Evolutionary conservation across 2,888 invertebrate genomes (phyloP).

Genomic region (Pelosia muscerda): DNA sequence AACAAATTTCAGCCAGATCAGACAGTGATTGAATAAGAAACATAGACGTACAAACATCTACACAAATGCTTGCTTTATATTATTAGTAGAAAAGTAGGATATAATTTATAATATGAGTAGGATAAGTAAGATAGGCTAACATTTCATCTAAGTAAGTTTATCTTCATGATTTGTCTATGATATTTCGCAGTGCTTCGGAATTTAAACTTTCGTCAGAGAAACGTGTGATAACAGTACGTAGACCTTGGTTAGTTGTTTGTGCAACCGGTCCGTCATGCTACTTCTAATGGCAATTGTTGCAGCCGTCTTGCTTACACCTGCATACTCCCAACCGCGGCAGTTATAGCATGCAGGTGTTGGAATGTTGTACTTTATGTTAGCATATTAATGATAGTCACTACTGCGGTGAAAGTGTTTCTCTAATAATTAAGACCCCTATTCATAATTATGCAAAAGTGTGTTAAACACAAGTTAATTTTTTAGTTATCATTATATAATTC

Average conservation of each 20-base stretch:
- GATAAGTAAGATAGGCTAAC: background rate
- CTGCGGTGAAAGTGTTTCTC: background rate
- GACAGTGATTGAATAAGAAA: too few relatives aligned
- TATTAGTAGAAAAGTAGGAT: too few relatives aligned
- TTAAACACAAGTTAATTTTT: background rate
- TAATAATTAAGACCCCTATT: background rate
- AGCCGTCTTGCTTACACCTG: constrained; percentile 32
- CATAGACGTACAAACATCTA: too few relatives aligned
- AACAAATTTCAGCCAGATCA: too few relatives aligned
- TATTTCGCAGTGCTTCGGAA: constrained; percentile 21
- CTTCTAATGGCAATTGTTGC: constrained; percentile 27
- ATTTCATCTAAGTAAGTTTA: background rate
- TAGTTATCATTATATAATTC: too few relatives aligned
- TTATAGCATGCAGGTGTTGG: background rate
- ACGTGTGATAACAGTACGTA: constrained; percentile 55
- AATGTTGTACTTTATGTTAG: background rate
- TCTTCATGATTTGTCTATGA: constrained; percentile 5
- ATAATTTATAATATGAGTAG: too few relatives aligned
- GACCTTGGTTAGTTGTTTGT: constrained; percentile 51
- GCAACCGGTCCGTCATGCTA: constrained; percentile 22
- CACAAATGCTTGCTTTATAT: too few relatives aligned
- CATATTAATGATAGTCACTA: background rate
- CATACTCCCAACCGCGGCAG: background rate
- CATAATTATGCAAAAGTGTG: background rate
- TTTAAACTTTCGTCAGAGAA: constrained; percentile 53